These are phyloP conservation scores for Ciconia maguari DNA, from an alignment of 2,113 vertebrate genomes.

Conservation along the genomic window DNA sequence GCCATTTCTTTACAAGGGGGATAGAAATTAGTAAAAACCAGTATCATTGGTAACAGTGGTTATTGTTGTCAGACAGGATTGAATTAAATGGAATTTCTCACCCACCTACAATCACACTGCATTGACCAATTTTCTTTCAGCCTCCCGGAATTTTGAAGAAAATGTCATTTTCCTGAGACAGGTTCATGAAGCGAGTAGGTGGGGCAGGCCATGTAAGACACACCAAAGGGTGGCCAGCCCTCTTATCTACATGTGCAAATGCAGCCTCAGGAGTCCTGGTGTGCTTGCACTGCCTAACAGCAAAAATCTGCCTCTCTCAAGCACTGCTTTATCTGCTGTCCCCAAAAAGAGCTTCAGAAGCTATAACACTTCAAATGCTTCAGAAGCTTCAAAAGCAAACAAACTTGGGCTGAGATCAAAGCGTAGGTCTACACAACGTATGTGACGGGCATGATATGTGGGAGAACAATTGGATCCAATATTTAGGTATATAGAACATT, in stretches of 20 bases:
- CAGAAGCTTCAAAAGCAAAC: neutral
- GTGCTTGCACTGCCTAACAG: neutral
- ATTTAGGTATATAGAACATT: slow-evolving; percentile 21
- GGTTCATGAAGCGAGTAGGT: rapidly evolving
- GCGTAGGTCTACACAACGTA: neutral
- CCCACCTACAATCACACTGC: neutral
- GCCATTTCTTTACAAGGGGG: neutral
- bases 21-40: neutral
- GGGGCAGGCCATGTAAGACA: neutral
- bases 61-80: neutral
- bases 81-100: neutral
- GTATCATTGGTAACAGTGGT: neutral
- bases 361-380: neutral
- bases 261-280: neutral
- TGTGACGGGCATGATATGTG: neutral
- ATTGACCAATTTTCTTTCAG: neutral
- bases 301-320: neutral
- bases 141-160: neutral
- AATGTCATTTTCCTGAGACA: neutral
- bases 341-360: slow-evolving; percentile 13
- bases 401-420: slow-evolving; percentile 56
- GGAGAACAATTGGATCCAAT: slow-evolving; percentile 35
- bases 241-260: rapidly evolving
- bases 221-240: neutral
- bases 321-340: slow-evolving; percentile 9